Base-by-base conservation (phyloP, 2,888 invertebrate species). In the Dicranocentrus wangi region DNA sequence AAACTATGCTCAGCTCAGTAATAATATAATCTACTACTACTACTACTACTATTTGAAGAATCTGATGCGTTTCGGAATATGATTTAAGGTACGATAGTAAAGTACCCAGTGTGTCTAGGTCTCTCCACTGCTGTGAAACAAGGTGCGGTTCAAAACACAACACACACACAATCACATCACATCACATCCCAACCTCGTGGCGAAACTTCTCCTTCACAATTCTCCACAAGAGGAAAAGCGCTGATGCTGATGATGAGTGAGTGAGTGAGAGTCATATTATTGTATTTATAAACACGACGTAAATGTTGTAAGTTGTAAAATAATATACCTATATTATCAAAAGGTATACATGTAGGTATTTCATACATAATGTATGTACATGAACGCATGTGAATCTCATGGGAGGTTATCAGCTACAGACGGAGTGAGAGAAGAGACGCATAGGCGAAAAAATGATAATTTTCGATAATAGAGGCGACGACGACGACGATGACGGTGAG, bases 141-240 rank as follows among this genome's bases (percentile, higher is more conserved):
- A 75, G 75, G 75, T 75, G 75, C 75, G 75, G 75, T 75, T 75
- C 72, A 72, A 28, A 70, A 70, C 58, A 58, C n/a, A n/a, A n/a
- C n/a, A n/a, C n/a, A n/a, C n/a, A 17, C 55, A 70, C 28, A 53
- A 32, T 27, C 28, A 55, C 53, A 55, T 7, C 47, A 55, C 39
- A 71, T 71, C 71, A 71, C 71, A 71, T 73, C 63, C 60, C 63
- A 73, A 73, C 72, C 72, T 73, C 63, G 72, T 73, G 72, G 63
- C 72, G 23, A 73, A 71, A 73, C 23, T n/a, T 69, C 39, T 7
- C 60, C 60, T 60, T 71, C 21, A 43, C 15, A 21, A 15, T 65
- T n/a, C n/a, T n/a, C n/a, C n/a, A 39, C 39, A 39, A 39, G 7
- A 39, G 7, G 7, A 39, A 8, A 39, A 8, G 39, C 39, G 13